Evolutionary conservation across 2,888 invertebrate genomes (phyloP).

Genomic region (Ochlodes sylvanus): DNA sequence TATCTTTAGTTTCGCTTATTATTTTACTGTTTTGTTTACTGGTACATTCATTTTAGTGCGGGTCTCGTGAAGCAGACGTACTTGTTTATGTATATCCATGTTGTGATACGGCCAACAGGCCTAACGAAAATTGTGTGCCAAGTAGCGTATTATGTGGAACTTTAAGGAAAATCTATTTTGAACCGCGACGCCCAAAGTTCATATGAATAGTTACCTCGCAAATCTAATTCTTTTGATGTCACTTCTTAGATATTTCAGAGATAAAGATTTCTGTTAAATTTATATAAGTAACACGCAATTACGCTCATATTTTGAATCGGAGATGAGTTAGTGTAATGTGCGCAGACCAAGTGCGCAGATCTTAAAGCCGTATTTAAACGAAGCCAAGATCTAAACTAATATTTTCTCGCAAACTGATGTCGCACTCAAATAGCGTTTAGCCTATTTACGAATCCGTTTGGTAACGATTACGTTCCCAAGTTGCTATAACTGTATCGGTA

Average conservation of each 20-base stretch:
- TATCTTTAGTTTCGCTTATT: conserved; percentile 32
- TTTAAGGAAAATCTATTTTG: conserved; percentile 19
- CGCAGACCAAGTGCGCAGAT: too few relatives aligned
- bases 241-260: conserved; percentile 17
- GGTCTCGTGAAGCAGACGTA: conserved; percentile 15
- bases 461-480: conserved; percentile 14
- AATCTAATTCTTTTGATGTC: conserved; percentile 21
- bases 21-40: conserved; percentile 34
- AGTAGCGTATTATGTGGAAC: conserved; percentile 13
- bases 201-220: conserved; percentile 4
- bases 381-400: conserved; percentile 15
- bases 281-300: too few relatives aligned
- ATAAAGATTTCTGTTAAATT: conserved; percentile 26
- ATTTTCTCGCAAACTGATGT: conserved; percentile 15
- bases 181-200: neutral
- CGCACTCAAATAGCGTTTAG: conserved; percentile 18
- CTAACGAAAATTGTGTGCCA: conserved; percentile 14
- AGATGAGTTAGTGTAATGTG: too few relatives aligned
- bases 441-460: conserved; percentile 14
- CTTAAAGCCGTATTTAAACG: conserved; percentile 1
- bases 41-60: conserved; percentile 16
- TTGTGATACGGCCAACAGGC: conserved; percentile 9
- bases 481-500: conserved; percentile 20
- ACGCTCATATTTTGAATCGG: conserved; percentile 31
- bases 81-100: conserved; percentile 27